These are phyloP conservation scores for Panthera tigris DNA, from an alignment of 2,113 vertebrate species.

Conservation along the genomic window DNA sequence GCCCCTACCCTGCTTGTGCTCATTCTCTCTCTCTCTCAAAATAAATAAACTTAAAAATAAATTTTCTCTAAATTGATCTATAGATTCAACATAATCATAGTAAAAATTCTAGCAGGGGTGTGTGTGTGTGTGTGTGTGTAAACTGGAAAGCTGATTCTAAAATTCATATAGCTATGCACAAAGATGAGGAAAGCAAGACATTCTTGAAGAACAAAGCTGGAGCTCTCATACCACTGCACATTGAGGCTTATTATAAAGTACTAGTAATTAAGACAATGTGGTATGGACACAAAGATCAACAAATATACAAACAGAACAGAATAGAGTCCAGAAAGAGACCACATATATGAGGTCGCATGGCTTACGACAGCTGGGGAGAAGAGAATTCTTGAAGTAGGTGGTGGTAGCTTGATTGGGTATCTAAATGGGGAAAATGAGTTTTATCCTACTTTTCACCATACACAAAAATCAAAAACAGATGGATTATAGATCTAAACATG, in stretches of 20 bases:
- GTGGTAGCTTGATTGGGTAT: not conserved
- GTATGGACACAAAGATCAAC: not conserved
- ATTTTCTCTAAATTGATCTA: not conserved
- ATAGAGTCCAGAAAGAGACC: not conserved
- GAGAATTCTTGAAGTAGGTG: not conserved
- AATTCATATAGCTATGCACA: not conserved
- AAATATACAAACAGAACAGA: not conserved
- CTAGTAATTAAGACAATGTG: not conserved
- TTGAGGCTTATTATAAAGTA: not conserved
- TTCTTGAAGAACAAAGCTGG: not conserved
- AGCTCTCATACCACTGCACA: not conserved
- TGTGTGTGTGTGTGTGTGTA: not conserved
- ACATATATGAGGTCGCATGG: not conserved
- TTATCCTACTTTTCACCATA: not conserved
- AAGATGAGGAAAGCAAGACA: not conserved
- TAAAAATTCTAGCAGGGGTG: not conserved
- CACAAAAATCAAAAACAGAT: not conserved
- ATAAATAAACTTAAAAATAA: not conserved
- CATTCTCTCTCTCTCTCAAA: too few relatives aligned
- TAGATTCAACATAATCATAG: not conserved
- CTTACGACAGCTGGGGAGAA: not conserved
- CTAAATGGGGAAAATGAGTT: slow-evolving; percentile 14
- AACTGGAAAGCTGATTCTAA: not conserved
- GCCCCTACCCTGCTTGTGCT: too few relatives aligned
- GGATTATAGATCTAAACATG: not conserved